Evolutionary conservation across 2,113 vertebrate genomes (phyloP).

Genomic region (Lontra canadensis): DNA sequence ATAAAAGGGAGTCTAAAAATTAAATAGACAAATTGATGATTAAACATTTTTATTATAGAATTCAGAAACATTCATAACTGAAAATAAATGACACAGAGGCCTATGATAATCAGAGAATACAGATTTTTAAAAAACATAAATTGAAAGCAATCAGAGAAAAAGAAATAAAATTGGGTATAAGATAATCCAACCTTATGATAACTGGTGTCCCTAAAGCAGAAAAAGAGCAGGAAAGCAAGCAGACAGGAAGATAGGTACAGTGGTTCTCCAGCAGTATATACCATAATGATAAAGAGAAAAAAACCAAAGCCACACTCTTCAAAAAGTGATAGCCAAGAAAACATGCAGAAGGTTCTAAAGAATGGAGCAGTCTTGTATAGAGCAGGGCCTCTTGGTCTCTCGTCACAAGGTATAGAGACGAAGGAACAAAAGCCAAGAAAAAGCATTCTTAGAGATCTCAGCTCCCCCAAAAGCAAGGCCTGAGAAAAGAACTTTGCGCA

Average conservation of each 20-base stretch:
- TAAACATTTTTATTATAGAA: neutral
- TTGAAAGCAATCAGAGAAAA: neutral
- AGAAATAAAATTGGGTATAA: neutral
- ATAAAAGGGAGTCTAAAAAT: neutral
- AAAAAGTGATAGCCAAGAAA: neutral
- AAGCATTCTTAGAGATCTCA: neutral
- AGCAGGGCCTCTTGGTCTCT: neutral
- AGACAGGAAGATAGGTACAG: neutral
- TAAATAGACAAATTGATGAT: neutral
- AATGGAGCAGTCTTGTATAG: neutral
- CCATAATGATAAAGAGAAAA: neutral
- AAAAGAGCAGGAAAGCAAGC: neutral
- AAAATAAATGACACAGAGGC: neutral
- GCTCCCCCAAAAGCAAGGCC: neutral
- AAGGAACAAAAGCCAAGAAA: neutral
- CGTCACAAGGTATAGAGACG: neutral
- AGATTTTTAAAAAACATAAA: neutral
- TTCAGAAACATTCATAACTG: neutral
- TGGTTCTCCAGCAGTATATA: neutral
- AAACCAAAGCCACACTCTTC: slow-evolving; percentile 4
- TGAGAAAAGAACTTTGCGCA: neutral
- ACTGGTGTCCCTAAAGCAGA: neutral
- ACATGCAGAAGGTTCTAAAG: neutral
- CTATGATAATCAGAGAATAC: neutral
- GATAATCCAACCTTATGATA: neutral